phyloP scores from a whole-genome alignment of 2,113 vertebrate genomes.

The Monopterus albus region DNA sequence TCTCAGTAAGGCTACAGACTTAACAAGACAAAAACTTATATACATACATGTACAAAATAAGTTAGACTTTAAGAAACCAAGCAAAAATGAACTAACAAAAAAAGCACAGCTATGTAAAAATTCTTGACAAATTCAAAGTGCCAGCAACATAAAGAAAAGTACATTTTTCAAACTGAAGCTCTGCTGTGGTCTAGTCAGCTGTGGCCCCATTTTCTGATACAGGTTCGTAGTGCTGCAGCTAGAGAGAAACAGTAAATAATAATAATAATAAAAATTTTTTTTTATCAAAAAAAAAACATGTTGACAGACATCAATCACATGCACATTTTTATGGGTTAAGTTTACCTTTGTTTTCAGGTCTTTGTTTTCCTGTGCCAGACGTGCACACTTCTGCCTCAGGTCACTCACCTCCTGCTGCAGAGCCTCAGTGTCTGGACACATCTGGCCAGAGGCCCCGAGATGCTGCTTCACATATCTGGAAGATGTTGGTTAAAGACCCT shows the following conservation, averaged over 20 bases:
- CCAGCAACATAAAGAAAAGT: conserved; percentile 17
- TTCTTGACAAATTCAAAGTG: not conserved
- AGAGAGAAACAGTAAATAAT: conserved; percentile 32
- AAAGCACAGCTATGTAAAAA: conserved; percentile 18
- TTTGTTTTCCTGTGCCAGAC: conserved; percentile 90
- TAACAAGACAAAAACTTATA: conserved; percentile 14
- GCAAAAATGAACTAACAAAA: conserved; percentile 16
- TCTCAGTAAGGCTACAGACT: conserved; percentile 15
- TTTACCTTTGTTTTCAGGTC: conserved; percentile 90
- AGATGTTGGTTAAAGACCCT: conserved; percentile 78
- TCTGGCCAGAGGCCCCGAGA: conserved; percentile 83
- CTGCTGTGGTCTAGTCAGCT: conserved; percentile 79
- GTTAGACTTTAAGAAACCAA: conserved; percentile 51
- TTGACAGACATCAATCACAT: not conserved
- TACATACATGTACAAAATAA: conserved; percentile 59
- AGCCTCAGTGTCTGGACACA: conserved; percentile 84
- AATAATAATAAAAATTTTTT: too few species aligned
- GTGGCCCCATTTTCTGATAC: conserved; percentile 84
- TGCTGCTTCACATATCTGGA: conserved; percentile 93
- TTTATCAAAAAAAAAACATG: too few species aligned
- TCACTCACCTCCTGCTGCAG: conserved; percentile 90
- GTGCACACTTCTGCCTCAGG: conserved; percentile 89
- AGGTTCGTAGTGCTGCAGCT: conserved; percentile 89
- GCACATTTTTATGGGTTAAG: not conserved
- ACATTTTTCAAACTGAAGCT: not conserved